Conservation (phyloP, 2,797 vertebrate genomes). For the Muscicapa comitata region DNA sequence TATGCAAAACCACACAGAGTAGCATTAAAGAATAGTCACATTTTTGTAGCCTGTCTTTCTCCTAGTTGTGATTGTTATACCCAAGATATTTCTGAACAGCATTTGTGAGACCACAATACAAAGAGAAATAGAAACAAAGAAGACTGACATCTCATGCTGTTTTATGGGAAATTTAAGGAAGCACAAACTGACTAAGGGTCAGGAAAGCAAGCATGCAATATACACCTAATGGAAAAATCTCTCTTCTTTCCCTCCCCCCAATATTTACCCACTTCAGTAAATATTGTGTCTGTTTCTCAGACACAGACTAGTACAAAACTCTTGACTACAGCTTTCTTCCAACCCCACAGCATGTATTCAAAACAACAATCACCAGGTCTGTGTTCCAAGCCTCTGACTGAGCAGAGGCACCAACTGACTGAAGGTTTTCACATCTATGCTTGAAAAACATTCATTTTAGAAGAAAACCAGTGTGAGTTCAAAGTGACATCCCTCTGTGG, state of each 20-base stretch:
- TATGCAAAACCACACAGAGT: neutral
- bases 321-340: neutral
- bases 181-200: neutral
- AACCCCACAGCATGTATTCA: neutral
- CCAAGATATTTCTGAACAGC: neutral
- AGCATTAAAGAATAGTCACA: neutral
- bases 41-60: neutral
- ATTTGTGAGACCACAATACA: neutral
- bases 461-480: neutral
- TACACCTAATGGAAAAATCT: neutral
- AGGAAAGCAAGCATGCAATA: neutral
- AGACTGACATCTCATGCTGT: neutral
- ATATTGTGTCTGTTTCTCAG: neutral
- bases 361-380: neutral
- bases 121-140: neutral
- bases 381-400: neutral
- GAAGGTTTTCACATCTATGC: neutral
- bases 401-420: neutral
- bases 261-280: neutral
- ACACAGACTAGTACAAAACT: neutral
- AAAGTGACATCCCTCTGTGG: neutral
- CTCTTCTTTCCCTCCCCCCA: rapidly evolving
- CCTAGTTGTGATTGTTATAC: neutral
- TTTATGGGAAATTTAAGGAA: neutral
- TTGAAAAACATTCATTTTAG: neutral